Evolutionary conservation across 2,113 vertebrate genomes (phyloP), one percentile per base, ranked within the genome.

Genomic region (Clarias batrachus): DNA sequence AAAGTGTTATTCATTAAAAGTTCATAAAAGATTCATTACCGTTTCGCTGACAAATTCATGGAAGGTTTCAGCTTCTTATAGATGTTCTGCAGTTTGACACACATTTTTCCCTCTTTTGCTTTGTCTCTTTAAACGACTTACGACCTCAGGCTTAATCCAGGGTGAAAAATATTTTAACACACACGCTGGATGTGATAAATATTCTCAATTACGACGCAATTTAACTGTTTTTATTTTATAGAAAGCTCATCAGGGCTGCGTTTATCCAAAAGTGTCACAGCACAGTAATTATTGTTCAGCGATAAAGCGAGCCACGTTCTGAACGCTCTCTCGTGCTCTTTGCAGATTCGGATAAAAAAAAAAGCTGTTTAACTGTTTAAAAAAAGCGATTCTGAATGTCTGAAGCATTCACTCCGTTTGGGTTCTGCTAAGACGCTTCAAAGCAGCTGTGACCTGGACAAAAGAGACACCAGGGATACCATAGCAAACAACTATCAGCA

Each of bases 1-100:
- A n/a, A 81, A 60, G 63, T 71, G 52, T n/a, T 80, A 52, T 80
- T 85, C 62, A 57, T 85, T 78, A 68, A 52, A 59, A 63, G 74
- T 17, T 70, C 48, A 70, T 70, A 68, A 80, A 59, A 48, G 8
- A 81, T 62, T 70, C 78, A 81, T 60, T 41, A 81, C 62, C 3
- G 60, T 19, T 19, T 56, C 54, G 19, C 33, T 68, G 21, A 59
- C 27, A n/a, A 33, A 80, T 79, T 68, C 63, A 37, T n/a, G 65
- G n/a, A 73, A 66, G 76, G 63, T 70, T 78, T 8, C 19, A 56
- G 62, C 74, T 23, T 85, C 74, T n/a, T 65, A 21, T 19, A 25
- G 57, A 60, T 3, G 7, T 76, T 65, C 73, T 66, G 84, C 63
- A 23, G 62, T 37, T 37, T 79, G 60, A 78, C 12, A 7, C 1